phyloP scores from a whole-genome alignment of 2,113 vertebrate species.

The Syrrhaptes paradoxus region DNA sequence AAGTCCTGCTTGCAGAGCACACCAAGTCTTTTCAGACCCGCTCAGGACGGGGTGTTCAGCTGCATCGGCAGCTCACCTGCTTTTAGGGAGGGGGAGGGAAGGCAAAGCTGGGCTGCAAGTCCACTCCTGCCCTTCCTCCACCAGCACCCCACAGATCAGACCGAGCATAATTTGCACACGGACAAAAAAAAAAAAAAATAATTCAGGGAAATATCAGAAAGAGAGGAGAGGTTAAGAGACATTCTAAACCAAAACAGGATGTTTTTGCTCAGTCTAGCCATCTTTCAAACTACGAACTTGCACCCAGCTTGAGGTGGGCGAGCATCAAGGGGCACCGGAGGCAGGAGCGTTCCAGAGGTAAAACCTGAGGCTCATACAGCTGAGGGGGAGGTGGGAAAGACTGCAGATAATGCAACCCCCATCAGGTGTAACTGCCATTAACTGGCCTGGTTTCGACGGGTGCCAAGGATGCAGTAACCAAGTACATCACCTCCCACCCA shows the following conservation, averaged over 20 bases:
- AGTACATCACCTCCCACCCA: neutral
- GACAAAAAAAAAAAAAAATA: neutral
- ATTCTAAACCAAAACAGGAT: slow-evolving; percentile 54
- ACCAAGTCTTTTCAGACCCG: fast-evolving
- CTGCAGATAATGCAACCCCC: neutral
- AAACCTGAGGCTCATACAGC: fast-evolving
- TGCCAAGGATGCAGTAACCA: neutral
- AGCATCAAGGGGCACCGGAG: fast-evolving
- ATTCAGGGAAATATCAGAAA: neutral
- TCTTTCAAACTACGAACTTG: neutral
- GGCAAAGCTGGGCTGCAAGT: neutral
- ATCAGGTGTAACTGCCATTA: fast-evolving
- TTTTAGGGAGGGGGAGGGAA: neutral
- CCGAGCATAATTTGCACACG: fast-evolving
- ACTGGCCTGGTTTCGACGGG: fast-evolving
- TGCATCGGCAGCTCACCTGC: neutral
- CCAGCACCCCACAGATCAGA: neutral
- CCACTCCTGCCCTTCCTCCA: neutral
- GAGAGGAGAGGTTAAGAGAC: neutral
- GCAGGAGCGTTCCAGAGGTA: fast-evolving
- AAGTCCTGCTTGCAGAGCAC: neutral
- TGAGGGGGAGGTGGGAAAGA: fast-evolving
- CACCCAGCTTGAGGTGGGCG: fast-evolving
- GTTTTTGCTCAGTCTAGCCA: slow-evolving; percentile 23
- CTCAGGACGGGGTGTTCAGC: neutral